phyloP scores from a whole-genome alignment of 1,140 invertebrate genomes.

The Bombyx mandarina region DNA sequence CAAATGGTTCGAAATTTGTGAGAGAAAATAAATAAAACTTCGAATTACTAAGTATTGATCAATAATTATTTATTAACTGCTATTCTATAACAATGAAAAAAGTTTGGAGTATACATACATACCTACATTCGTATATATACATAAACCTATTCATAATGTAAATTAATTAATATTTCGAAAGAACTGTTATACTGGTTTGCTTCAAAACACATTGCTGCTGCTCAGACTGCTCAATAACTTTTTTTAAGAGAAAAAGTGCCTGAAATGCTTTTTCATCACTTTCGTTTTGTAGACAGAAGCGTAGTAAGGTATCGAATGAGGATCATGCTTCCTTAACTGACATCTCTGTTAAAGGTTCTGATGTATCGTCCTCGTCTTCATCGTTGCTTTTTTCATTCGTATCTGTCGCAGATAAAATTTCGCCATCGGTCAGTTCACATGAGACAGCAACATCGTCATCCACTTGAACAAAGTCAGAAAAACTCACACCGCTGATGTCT shows the following conservation, averaged over 20 bases:
- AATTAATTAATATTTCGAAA: constrained; percentile 16
- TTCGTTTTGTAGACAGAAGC: constrained; percentile 24
- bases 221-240: too few relatives aligned
- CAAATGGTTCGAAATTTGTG: too few relatives aligned
- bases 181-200: constrained; percentile 22
- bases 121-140: too few relatives aligned
- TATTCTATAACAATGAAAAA: too few relatives aligned
- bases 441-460: constrained; percentile 16
- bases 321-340: constrained; percentile 22
- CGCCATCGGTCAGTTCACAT: constrained; percentile 13
- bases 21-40: too few relatives aligned
- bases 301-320: constrained; percentile 21
- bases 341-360: constrained; percentile 19
- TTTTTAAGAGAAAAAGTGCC: too few relatives aligned
- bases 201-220: too few relatives aligned
- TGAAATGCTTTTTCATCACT: neutral
- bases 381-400: constrained; percentile 17
- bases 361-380: constrained; percentile 14
- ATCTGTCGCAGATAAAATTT: constrained; percentile 18
- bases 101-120: too few relatives aligned
- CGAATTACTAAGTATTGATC: too few relatives aligned
- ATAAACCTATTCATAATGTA: too few relatives aligned
- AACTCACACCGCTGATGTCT: constrained; percentile 6
- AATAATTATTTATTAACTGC: too few relatives aligned
- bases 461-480: constrained; percentile 8